These are phyloP conservation scores for Sebastes vulpes DNA, from an alignment of 2,797 vertebrate genomes.

Conservation along the genomic window DNA sequence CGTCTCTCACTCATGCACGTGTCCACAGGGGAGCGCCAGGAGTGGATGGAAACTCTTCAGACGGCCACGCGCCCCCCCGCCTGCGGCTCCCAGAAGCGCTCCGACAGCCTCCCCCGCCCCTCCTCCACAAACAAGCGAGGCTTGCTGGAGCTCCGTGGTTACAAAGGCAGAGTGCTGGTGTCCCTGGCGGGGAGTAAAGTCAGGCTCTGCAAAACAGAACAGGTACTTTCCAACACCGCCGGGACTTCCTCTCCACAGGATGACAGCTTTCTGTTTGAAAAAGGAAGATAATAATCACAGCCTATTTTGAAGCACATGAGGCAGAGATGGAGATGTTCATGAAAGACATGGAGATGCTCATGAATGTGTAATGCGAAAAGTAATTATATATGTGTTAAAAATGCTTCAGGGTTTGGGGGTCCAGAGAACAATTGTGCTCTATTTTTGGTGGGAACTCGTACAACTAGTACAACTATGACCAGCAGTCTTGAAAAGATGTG, in stretches of 20 bases:
- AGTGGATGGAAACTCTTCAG: conserved; percentile 92
- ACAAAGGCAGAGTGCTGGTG: conserved; percentile 95
- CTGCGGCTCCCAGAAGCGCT: conserved; percentile 77
- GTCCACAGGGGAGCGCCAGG: conserved; percentile 92
- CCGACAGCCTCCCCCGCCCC: conserved; percentile 67
- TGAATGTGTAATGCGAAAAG: conserved; percentile 46
- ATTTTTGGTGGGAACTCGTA: background rate
- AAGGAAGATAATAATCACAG: conserved; percentile 53
- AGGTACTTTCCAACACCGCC: conserved; percentile 86
- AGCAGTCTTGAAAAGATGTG: background rate
- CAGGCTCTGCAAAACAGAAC: conserved; percentile 96
- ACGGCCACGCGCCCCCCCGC: conserved; percentile 84
- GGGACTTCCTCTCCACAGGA: conserved; percentile 68
- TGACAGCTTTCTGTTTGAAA: conserved; percentile 73
- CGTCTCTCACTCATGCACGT: conserved; percentile 47
- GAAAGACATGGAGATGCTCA: conserved; percentile 23
- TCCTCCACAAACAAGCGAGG: conserved; percentile 90
- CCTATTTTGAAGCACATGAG: conserved; percentile 44
- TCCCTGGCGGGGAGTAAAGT: conserved; percentile 92
- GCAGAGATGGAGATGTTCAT: conserved; percentile 22
- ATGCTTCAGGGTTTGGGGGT: background rate
- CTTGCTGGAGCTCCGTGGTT: conserved; percentile 93
- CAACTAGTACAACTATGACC: background rate
- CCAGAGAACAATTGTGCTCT: background rate
- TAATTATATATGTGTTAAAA: conserved; percentile 42